These are phyloP conservation scores for Cephus spinipes DNA, from an alignment of 2,888 invertebrate species.

Conservation along the genomic window DNA sequence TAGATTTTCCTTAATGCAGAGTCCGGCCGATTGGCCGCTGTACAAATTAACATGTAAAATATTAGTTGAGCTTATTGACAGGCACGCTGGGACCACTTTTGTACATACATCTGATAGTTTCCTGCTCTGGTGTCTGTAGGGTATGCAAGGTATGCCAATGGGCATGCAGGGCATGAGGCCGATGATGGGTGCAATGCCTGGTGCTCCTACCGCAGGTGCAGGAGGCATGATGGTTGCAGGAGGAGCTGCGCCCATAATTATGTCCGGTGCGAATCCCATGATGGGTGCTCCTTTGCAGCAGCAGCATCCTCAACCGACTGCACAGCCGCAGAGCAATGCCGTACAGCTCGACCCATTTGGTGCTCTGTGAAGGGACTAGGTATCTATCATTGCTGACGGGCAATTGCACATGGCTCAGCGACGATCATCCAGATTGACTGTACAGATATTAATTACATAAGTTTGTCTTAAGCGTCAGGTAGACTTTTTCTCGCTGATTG, in stretches of 20 bases:
- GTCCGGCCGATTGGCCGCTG: not conserved
- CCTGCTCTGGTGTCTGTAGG: slow-evolving; percentile 42
- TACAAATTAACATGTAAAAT: not conserved
- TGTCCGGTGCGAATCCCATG: slow-evolving; percentile 50
- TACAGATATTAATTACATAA: not conserved
- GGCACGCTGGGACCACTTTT: slow-evolving; percentile 5
- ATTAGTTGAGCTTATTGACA: slow-evolving; percentile 2
- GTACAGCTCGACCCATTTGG: slow-evolving; percentile 71
- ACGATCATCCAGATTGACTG: not conserved
- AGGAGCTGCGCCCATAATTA: slow-evolving; percentile 53
- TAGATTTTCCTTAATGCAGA: not conserved
- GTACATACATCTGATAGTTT: slow-evolving; percentile 23
- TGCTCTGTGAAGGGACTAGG: slow-evolving; percentile 63
- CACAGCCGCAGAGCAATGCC: slow-evolving; percentile 64
- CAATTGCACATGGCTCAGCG: not conserved
- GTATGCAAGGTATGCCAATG: slow-evolving; percentile 60
- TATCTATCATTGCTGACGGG: slow-evolving; percentile 27
- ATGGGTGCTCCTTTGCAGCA: slow-evolving; percentile 52
- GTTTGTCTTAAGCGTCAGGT: not conserved
- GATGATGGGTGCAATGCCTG: slow-evolving; percentile 58
- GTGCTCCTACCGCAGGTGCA: slow-evolving; percentile 44
- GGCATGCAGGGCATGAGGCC: slow-evolving; percentile 60
- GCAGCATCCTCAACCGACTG: slow-evolving; percentile 50
- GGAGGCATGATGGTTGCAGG: slow-evolving; percentile 53
- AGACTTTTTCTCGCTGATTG: not conserved